Evolutionary conservation across 2,797 vertebrate genomes (phyloP).

Genomic region (Dryobates pubescens): DNA sequence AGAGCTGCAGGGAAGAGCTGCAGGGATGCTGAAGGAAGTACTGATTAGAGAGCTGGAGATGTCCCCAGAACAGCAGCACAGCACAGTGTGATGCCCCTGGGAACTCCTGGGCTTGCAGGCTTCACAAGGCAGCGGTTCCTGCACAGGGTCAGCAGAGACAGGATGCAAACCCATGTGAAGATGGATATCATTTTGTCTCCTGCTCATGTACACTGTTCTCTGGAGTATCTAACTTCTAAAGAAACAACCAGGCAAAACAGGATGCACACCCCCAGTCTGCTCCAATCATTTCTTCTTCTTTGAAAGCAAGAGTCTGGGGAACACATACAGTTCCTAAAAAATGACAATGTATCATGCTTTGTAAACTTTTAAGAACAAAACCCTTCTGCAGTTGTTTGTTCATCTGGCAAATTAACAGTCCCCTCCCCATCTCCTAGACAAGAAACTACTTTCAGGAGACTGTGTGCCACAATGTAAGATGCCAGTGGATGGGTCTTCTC

Average conservation of each 20-base stretch:
- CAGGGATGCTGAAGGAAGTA: not conserved
- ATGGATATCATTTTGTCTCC: fast-evolving
- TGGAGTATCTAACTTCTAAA: not conserved
- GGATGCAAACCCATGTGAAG: not conserved
- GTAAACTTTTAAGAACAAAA: not conserved
- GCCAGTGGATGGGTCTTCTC: fast-evolving
- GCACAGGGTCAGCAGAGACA: not conserved
- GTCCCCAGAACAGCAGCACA: fast-evolving
- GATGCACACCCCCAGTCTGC: not conserved
- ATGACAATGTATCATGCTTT: fast-evolving
- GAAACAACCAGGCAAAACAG: not conserved
- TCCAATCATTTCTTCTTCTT: not conserved
- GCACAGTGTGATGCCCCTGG: not conserved
- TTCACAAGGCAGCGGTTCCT: not conserved
- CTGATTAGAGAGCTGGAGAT: not conserved
- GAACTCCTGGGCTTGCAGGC: not conserved
- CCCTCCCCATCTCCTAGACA: not conserved
- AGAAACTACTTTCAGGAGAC: not conserved
- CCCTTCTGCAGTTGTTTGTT: not conserved
- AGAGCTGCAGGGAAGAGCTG: not conserved
- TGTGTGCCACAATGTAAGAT: fast-evolving
- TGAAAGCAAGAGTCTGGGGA: not conserved
- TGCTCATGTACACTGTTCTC: not conserved
- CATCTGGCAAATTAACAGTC: not conserved
- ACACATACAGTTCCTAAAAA: not conserved